These are phyloP conservation scores for Parotia lawesii DNA, from an alignment of 2,113 vertebrate species.

Conservation along the genomic window DNA sequence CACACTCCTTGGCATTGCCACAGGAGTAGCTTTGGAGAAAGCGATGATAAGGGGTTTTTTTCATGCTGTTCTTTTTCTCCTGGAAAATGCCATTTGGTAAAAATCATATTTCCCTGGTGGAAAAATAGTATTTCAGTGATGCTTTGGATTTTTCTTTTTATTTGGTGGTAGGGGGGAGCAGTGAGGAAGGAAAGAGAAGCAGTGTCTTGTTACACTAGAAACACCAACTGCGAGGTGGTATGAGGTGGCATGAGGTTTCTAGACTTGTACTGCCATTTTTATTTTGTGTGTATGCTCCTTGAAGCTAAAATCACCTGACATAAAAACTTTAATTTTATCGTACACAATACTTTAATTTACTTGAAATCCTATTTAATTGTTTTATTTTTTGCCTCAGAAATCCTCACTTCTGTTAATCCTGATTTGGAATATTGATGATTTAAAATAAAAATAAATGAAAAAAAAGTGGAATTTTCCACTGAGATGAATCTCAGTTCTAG, in stretches of 20 bases:
- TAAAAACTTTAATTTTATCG: background rate
- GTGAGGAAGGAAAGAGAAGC: background rate
- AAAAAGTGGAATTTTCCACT: background rate
- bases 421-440: background rate
- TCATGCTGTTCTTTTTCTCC: background rate
- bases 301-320: background rate
- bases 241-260: background rate
- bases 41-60: rapidly evolving
- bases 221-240: background rate
- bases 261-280: background rate
- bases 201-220: background rate
- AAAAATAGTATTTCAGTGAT: background rate
- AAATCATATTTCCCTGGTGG: background rate
- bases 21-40: background rate
- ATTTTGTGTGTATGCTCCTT: background rate
- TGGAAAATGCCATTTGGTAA: background rate
- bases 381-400: background rate
- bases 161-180: background rate
- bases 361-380: background rate
- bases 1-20: background rate
- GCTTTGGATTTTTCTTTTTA: background rate
- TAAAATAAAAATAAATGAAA: background rate
- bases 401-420: background rate
- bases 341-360: background rate
- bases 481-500: background rate